These are phyloP conservation scores for Drosophila testacea DNA, from an alignment of 2,888 invertebrate species.

Conservation along the genomic window DNA sequence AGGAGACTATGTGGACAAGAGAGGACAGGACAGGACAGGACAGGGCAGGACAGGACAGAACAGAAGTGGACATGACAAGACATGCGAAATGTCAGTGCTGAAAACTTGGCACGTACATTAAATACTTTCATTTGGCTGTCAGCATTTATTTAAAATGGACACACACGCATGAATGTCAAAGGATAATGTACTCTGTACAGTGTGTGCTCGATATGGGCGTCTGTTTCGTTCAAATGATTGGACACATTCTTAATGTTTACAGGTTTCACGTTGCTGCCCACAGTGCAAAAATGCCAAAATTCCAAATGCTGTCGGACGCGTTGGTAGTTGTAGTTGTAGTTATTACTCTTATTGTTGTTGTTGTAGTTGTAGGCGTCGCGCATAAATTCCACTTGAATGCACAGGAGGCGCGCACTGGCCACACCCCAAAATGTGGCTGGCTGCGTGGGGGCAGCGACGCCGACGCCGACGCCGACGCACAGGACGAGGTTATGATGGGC, in stretches of 20 bases:
- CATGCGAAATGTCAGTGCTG: conserved; percentile 52
- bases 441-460: conserved; percentile 10
- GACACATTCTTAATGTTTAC: conserved; percentile 24
- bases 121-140: conserved; percentile 78
- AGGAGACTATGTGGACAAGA: neutral
- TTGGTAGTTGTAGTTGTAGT: neutral
- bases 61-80: conserved; percentile 18
- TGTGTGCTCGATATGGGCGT: conserved; percentile 10
- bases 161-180: conserved; percentile 23
- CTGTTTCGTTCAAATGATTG: conserved; percentile 22
- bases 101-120: conserved; percentile 68
- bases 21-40: conserved; percentile 1
- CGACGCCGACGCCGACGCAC: neutral
- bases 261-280: conserved; percentile 29
- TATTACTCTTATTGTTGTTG: too few relatives aligned
- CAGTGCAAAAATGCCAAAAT: conserved; percentile 25
- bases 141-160: conserved; percentile 72
- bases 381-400: conserved; percentile 66
- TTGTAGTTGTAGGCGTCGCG: conserved; percentile 30
- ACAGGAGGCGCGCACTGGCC: conserved; percentile 45
- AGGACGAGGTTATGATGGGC: conserved; percentile 13
- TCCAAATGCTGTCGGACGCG: conserved; percentile 6
- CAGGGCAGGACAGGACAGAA: conserved; percentile 3
- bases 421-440: conserved; percentile 37
- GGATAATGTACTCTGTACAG: conserved; percentile 16